Base-by-base conservation (phyloP, 2,113 vertebrate species). In the Heterocephalus glaber region DNA sequence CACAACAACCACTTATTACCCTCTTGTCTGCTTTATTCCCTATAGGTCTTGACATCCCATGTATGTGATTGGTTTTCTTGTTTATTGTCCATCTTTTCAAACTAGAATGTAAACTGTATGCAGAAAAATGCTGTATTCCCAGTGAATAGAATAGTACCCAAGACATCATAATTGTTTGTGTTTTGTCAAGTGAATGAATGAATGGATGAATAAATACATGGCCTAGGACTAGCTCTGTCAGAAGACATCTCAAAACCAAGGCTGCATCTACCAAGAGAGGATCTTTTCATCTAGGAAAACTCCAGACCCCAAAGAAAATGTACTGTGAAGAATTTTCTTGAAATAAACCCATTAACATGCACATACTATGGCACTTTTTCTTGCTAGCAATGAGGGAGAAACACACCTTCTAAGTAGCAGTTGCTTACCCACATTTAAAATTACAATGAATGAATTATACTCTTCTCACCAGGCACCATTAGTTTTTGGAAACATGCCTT, bases 391-490 rank as follows among this genome's bases (percentile, higher is more conserved):
- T 10, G 0, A 60, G 24, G 2, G 17, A 76, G n/a, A 7, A 82
- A 90, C 65, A n/a, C 1, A 72, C 7, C 24, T 92, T 94, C 35
- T 82, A 91, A 92, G 47, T 6, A 86, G 30, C 33, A 79, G 14
- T 68, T 90, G 28, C 49, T 95, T 93, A 80, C 22, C 6, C 61
- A 58, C 72, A 87, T 96, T 96, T 93, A 93, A 97, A 94, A 92
- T 92, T 54, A 77, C 35, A 91, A 49, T 49, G 47, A 49, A 49
- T 47, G 61, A 87, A 72, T 87, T 94, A 74, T 0, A 91, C 0
- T 94, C 38, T 90, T 94, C 52, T 95, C 49, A 85, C 24, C 5
- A 12, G 4, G 30, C 44, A 89, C 49, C 44, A 79, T 96, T 88
- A 85, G 10, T 88, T 94, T 76, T 63, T 28, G 47, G 92, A 22